Evolutionary conservation across 2,113 vertebrate species (phyloP), one percentile per base, ranked within the genome.

Genomic region (Cyanoramphus novaezelandiae): DNA sequence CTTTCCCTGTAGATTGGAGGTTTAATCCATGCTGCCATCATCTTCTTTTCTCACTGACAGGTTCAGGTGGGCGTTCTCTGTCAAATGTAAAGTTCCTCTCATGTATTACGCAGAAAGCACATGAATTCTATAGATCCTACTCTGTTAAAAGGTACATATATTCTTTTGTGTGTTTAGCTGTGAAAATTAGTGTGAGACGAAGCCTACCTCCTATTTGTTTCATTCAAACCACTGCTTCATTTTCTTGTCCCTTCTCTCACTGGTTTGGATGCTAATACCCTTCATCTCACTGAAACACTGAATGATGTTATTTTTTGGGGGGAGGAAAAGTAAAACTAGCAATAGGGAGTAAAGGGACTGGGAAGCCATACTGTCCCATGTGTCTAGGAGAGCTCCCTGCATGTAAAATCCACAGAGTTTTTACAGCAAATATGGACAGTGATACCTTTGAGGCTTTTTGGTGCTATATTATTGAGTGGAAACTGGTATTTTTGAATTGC

Each of bases 131-230:
- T 8, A 19, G 15, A 31, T 62, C 10, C 20, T 2, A 0, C 24
- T 29, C 0, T 53, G 20, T 44, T 39, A 33, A 71, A 41, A 53
- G 17, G 7, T 35, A 29, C 3, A 2, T 11, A 2, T 3, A 2
- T 33, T 67, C 17, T 63, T 52, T 57, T 23, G 23, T 57, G 41
- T 31, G 13, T 63, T 83, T 86, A 67, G 59, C 17, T 31, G 18
- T 52, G 29, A 67, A 88, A 68, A 67, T 12, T 17, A 63, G 5
- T 17, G 10, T 46, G 65, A 82, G 46, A 65, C 43, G 41, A 79
- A 46, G 28, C 27, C n/a, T 88, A 27, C 8, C 7, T 49, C 47
- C 27, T 33, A 7, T 72, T 60, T 86, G 6, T 49, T 90, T 50
- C 13, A 35, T 86, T 81, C 16, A 81, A 65, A 62, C 9, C 46